Evolutionary conservation across 2,888 invertebrate species (phyloP).

Genomic region (Malacosoma neustria): DNA sequence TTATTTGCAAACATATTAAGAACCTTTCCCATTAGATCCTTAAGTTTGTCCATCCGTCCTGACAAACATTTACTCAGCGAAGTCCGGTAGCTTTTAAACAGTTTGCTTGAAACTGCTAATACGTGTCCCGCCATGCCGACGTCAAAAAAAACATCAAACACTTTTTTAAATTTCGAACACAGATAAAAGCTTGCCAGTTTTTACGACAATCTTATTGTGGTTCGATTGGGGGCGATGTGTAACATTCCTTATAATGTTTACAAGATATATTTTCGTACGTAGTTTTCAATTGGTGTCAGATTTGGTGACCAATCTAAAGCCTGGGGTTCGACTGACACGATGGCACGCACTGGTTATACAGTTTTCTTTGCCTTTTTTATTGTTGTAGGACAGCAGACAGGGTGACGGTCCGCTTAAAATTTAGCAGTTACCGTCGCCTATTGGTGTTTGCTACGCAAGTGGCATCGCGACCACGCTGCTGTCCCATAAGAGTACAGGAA

Average conservation of each 20-base stretch:
- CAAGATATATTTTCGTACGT: background rate
- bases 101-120: slow-evolving; percentile 58
- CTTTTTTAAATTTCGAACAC: slow-evolving; percentile 26
- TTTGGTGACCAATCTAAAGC: too few relatives aligned
- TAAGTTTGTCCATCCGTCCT: background rate
- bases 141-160: slow-evolving; percentile 13
- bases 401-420: too few relatives aligned
- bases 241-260: slow-evolving; percentile 16
- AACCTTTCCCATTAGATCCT: background rate
- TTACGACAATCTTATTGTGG: slow-evolving; percentile 14
- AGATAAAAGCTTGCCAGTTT: slow-evolving; percentile 15
- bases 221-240: slow-evolving; percentile 21
- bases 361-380: too few relatives aligned
- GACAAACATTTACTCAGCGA: slow-evolving; percentile 57
- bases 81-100: slow-evolving; percentile 69
- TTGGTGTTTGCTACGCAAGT: too few relatives aligned
- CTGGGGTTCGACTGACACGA: too few relatives aligned
- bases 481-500: too few relatives aligned
- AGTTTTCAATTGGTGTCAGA: too few relatives aligned
- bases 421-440: too few relatives aligned
- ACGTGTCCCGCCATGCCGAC: slow-evolving; percentile 43
- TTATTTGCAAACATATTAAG: background rate
- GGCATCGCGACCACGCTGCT: too few relatives aligned
- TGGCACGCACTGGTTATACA: too few relatives aligned
- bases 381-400: too few relatives aligned